Evolutionary conservation across 1,140 invertebrate species (phyloP).

Genomic region (Ooceraea biroi): DNA sequence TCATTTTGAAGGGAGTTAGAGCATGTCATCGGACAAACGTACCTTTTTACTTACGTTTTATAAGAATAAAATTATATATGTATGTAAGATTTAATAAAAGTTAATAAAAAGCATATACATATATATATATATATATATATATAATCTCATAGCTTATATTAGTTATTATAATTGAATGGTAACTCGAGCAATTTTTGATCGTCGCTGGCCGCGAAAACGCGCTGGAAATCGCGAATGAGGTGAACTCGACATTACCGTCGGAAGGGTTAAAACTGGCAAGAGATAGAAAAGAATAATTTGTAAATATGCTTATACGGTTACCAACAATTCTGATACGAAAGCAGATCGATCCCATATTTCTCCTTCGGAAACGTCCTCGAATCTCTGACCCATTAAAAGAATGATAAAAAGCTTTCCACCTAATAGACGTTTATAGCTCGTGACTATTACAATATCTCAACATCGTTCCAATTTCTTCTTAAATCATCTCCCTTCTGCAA

Average conservation of each 20-base stretch:
- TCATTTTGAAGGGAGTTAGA: neutral
- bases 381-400: neutral
- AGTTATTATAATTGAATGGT: neutral
- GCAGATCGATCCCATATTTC: conserved; percentile 33
- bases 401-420: neutral
- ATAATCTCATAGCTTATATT: conserved; percentile 8
- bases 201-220: neutral
- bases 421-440: neutral
- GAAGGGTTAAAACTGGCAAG: conserved; percentile 45
- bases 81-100: neutral
- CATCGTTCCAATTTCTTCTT: conserved; percentile 15
- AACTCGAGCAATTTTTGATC: conserved; percentile 13
- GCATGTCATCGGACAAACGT: neutral
- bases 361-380: conserved; percentile 51
- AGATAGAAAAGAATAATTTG: conserved; percentile 41
- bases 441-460: neutral
- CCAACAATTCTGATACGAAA: conserved; percentile 37
- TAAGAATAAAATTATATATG: conserved; percentile 19
- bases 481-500: conserved; percentile 5
- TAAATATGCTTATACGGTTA: conserved; percentile 53
- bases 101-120: neutral
- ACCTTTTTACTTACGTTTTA: neutral
- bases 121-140: neutral
- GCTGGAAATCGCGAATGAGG: neutral
- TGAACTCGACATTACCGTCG: neutral